A percentile compares a stretch with the other conserved stretches of the same genome.
phyloP scores from a whole-genome alignment of 2,888 invertebrate genomes.

The Malthinus flaveolus region DNA sequence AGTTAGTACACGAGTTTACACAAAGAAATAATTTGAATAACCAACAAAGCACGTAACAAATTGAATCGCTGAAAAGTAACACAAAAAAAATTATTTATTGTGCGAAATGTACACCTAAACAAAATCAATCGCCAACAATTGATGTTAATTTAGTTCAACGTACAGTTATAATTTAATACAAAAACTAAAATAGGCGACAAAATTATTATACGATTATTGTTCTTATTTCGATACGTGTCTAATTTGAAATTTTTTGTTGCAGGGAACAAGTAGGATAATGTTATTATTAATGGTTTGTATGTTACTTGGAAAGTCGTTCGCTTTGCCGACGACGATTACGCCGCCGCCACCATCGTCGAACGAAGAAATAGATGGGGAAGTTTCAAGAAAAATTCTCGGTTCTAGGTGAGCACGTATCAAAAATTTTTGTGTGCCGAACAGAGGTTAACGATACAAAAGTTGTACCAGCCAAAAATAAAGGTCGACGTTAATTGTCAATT shows the following conservation, averaged over 20 bases:
- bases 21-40: no score
- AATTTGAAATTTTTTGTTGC: no score
- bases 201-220: no score
- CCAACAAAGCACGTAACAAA: no score
- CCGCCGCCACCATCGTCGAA: conserved; percentile 1
- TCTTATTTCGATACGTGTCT: no score
- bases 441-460: not conserved
- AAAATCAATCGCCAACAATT: no score
- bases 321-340: conserved; percentile 25
- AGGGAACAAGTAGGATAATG: conserved; percentile 7
- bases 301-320: conserved; percentile 11
- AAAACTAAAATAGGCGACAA: no score
- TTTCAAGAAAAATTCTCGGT: conserved; percentile 62
- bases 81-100: not conserved
- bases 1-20: no score
- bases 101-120: not conserved
- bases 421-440: not conserved
- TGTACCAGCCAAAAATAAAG: no score
- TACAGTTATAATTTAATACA: no score
- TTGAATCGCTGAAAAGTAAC: not conserved
- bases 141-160: no score
- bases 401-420: conserved; percentile 58
- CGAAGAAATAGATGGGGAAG: conserved; percentile 52
- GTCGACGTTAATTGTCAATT: not conserved
- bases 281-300: conserved; percentile 26